phyloP scores from a whole-genome alignment of 2,113 vertebrate species.

The Syrrhaptes paradoxus region DNA sequence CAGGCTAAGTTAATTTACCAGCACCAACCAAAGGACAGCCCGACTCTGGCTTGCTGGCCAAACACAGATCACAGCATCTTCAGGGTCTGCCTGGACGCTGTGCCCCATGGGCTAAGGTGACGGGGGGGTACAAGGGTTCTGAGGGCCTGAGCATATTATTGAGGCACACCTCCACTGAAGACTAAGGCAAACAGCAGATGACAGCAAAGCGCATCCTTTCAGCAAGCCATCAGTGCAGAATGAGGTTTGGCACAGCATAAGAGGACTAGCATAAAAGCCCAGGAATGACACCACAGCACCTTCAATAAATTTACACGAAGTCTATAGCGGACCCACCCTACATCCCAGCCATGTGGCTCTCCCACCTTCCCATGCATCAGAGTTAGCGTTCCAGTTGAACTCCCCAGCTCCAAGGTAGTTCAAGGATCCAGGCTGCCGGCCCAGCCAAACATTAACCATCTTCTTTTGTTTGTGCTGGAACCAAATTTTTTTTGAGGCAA shows the following conservation, averaged over 20 bases:
- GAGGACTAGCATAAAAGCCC: neutral
- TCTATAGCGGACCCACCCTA: neutral
- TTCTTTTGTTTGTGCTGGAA: neutral
- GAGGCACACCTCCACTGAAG: neutral
- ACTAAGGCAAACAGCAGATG: neutral
- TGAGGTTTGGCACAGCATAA: neutral
- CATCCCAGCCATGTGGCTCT: neutral
- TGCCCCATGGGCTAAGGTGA: neutral
- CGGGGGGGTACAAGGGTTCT: fast-evolving
- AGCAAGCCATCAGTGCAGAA: neutral
- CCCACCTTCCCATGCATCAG: fast-evolving
- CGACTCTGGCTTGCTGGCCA: neutral
- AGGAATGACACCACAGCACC: neutral
- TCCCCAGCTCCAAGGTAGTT: neutral
- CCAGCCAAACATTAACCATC: neutral
- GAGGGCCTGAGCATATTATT: neutral
- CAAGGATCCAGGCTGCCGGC: fast-evolving
- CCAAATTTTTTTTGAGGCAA: neutral
- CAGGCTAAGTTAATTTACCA: neutral
- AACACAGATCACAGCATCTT: neutral
- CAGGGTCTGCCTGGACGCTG: fast-evolving
- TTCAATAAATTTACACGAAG: neutral
- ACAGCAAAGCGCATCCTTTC: neutral
- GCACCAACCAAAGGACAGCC: neutral
- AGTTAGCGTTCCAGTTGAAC: neutral